Conservation (phyloP, 2,888 invertebrate species). For the Eristalis pertinax region DNA sequence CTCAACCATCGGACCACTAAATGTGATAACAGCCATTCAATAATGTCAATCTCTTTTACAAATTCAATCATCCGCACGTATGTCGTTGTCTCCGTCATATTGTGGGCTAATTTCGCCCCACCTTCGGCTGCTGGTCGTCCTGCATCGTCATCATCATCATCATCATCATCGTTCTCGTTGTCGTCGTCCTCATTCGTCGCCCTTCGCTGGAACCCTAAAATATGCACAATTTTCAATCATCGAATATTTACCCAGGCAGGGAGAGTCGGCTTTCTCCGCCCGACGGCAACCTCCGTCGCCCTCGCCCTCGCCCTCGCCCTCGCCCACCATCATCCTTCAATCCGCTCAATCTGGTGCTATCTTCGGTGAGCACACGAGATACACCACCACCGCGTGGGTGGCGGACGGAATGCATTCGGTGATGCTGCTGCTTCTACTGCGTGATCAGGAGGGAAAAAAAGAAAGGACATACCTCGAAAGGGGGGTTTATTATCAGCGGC, state of each 20-base stretch:
- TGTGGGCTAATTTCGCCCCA: constrained; percentile 51
- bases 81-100: constrained; percentile 50
- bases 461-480: constrained; percentile 30
- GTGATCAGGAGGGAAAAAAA: constrained; percentile 43
- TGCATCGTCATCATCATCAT: constrained; percentile 11
- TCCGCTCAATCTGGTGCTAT: constrained; percentile 31
- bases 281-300: no score
- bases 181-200: not conserved
- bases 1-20: constrained; percentile 45
- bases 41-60: constrained; percentile 71
- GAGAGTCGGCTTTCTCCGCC: not conserved
- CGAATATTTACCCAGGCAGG: constrained; percentile 57
- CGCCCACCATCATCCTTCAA: not conserved
- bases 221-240: constrained; percentile 69
- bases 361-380: constrained; percentile 28
- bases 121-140: constrained; percentile 16
- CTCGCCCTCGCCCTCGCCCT: no score
- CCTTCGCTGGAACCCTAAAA: constrained; percentile 40
- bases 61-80: constrained; percentile 70
- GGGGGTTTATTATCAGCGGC: constrained; percentile 55
- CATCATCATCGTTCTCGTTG: not conserved
- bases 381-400: not conserved
- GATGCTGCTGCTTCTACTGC: constrained; percentile 50
- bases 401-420: not conserved
- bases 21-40: constrained; percentile 69